A percentile compares a stretch with the other conserved stretches of the same genome.
Evolutionary conservation across 2,888 invertebrate genomes (phyloP).

Genomic region (Calliphora vomitoria): DNA sequence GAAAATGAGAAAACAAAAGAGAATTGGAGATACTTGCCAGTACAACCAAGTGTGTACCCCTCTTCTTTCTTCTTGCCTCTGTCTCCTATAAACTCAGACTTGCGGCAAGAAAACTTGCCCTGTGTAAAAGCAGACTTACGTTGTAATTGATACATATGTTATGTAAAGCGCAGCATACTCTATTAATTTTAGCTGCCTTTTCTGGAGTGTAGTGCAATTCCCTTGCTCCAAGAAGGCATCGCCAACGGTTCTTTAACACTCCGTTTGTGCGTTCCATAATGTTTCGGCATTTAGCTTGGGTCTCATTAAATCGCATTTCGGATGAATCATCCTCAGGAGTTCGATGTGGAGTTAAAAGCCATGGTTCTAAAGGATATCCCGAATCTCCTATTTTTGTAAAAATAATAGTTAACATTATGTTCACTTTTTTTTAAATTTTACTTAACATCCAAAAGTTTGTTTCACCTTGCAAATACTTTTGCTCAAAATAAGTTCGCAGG

Average conservation of each 20-base stretch:
- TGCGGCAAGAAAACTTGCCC: too few relatives aligned
- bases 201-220: too few relatives aligned
- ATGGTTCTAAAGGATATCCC: background rate
- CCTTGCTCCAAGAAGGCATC: too few relatives aligned
- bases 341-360: constrained; percentile 8
- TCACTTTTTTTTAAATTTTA: constrained; percentile 2
- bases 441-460: constrained; percentile 22
- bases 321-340: background rate
- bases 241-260: constrained; percentile 1
- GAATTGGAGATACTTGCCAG: too few relatives aligned
- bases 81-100: too few relatives aligned
- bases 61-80: too few relatives aligned
- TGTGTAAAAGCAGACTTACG: too few relatives aligned
- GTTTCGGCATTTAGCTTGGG: background rate
- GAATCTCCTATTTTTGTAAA: background rate
- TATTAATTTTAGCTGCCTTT: too few relatives aligned
- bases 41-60: too few relatives aligned
- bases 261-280: background rate
- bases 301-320: background rate
- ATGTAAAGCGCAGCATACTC: too few relatives aligned
- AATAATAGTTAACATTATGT: background rate
- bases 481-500: constrained; percentile 2
- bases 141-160: too few relatives aligned
- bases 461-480: constrained; percentile 35
- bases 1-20: too few relatives aligned